These are phyloP conservation scores for Plebejus melissa DNA, from an alignment of 2,888 invertebrate genomes.

Conservation along the genomic window DNA sequence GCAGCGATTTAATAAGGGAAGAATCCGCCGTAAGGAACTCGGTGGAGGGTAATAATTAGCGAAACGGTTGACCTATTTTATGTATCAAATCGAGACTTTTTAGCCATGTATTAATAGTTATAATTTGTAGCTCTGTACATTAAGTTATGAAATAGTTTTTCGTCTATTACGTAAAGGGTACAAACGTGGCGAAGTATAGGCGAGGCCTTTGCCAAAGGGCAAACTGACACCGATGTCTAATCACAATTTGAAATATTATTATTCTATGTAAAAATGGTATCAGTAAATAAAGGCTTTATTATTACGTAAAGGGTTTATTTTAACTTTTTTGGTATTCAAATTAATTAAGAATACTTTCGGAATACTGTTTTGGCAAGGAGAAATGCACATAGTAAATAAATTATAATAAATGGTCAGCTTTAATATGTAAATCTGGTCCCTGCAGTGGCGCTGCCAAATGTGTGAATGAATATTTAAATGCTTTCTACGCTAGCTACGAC, in stretches of 20 bases:
- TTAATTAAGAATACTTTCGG: background rate
- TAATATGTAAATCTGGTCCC: constrained; percentile 20
- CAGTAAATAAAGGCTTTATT: too few relatives aligned
- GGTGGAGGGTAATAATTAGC: constrained; percentile 7
- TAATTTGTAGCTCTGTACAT: background rate
- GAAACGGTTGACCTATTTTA: background rate
- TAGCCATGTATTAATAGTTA: background rate
- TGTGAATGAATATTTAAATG: constrained; percentile 23
- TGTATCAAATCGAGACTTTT: background rate
- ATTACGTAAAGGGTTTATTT: background rate
- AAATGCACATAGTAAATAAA: constrained; percentile 15
- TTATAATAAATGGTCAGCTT: constrained; percentile 24
- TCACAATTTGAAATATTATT: too few relatives aligned
- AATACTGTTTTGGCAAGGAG: background rate
- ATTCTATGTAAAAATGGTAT: too few relatives aligned
- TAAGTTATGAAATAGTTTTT: background rate
- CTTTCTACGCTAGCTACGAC: background rate
- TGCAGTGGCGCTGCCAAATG: constrained; percentile 20
- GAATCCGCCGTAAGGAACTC: background rate
- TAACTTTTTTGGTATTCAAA: background rate
- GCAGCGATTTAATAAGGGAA: background rate
- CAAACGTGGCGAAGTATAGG: too few relatives aligned
- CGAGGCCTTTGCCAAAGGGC: too few relatives aligned
- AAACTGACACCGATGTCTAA: too few relatives aligned
- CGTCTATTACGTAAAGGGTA: background rate